Percentiles rank a stretch among this genome's conserved stretches.
phyloP scores from a whole-genome alignment of 2,888 invertebrate genomes.

The Nemurella pictetii region DNA sequence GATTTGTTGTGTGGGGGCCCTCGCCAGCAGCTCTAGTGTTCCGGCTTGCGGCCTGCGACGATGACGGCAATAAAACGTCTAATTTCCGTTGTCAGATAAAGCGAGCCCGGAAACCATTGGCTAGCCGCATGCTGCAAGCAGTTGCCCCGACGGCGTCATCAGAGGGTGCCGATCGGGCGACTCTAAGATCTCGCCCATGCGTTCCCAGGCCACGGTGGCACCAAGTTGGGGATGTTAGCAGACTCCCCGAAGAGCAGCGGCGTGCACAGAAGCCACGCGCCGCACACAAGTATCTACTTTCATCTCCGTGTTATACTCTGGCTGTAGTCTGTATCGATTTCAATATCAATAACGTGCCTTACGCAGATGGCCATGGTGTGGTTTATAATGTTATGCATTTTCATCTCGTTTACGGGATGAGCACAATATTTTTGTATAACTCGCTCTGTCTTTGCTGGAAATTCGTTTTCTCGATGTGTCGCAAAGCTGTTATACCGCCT shows the following conservation, averaged over 20 bases:
- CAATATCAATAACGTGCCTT: not conserved
- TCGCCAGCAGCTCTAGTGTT: not conserved
- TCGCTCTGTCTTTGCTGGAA: too few species aligned
- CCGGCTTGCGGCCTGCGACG: not conserved
- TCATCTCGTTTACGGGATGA: too few species aligned
- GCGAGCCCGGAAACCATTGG: slow-evolving; percentile 7
- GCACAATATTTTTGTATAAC: too few species aligned
- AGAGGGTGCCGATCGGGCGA: not conserved
- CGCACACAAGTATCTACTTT: not conserved
- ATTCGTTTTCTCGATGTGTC: too few species aligned
- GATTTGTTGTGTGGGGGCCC: slow-evolving; percentile 16
- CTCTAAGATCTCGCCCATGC: not conserved
- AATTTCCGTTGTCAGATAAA: not conserved
- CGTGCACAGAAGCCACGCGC: not conserved
- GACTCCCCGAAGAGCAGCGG: not conserved
- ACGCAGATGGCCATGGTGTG: too few species aligned
- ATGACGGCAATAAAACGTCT: slow-evolving; percentile 1
- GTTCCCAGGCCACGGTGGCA: not conserved
- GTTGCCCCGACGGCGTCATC: not conserved
- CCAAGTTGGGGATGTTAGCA: not conserved
- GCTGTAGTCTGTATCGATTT: not conserved
- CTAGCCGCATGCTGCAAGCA: not conserved
- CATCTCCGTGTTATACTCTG: too few species aligned
- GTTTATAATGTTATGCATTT: too few species aligned
- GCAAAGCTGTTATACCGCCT: too few species aligned